phyloP scores from a whole-genome alignment of 2,797 vertebrate species.

The Rhinoraja longicauda region DNA sequence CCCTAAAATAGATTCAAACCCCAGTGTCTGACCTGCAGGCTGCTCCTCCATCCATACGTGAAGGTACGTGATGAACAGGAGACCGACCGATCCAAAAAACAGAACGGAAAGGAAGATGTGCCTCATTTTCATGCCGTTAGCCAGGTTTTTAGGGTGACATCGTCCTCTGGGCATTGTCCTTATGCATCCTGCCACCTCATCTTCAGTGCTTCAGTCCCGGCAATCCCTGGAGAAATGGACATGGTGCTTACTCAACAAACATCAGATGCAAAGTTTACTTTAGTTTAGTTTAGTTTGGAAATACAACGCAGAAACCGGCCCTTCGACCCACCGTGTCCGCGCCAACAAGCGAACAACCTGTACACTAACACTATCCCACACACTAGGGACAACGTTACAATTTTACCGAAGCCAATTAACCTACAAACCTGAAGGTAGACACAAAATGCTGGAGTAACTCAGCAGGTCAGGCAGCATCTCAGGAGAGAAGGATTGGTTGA shows the following conservation, averaged over 20 bases:
- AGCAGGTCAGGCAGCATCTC: no score
- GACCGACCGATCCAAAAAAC: conserved; percentile 59
- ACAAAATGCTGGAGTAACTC: no score
- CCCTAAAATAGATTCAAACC: neutral
- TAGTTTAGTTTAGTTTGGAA: no score
- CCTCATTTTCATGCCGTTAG: conserved; percentile 57
- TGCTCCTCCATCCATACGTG: conserved; percentile 57
- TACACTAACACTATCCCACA: no score
- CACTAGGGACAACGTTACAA: no score
- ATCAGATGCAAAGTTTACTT: no score
- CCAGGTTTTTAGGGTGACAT: neutral
- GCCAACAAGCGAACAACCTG: no score
- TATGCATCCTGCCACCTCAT: neutral
- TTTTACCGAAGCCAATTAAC: no score
- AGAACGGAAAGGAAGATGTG: conserved; percentile 58
- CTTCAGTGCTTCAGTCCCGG: neutral
- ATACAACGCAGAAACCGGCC: no score
- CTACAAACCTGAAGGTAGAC: no score
- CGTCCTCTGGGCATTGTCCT: neutral
- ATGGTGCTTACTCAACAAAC: neutral
- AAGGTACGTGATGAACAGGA: conserved; percentile 61
- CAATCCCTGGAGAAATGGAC: neutral
- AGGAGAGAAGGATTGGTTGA: no score
- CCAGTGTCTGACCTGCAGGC: conserved; percentile 50
- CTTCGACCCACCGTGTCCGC: no score